Conservation (phyloP, 2,888 invertebrate genomes). For the Andrena camellia region DNA sequence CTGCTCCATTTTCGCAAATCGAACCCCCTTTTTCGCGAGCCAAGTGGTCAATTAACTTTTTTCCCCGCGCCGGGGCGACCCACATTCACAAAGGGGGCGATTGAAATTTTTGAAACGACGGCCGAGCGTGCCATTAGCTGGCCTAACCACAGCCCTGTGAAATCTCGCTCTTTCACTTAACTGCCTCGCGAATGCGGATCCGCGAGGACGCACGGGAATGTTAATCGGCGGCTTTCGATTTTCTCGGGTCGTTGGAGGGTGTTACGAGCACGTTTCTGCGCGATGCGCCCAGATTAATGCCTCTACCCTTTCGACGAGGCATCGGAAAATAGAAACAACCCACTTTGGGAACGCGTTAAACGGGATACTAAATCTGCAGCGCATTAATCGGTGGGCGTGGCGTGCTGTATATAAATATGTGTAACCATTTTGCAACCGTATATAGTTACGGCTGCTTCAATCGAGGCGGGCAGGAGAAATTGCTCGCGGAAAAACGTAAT, state of each 20-base stretch:
- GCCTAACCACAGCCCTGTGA: slow-evolving; percentile 19
- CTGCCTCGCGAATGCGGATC: background rate
- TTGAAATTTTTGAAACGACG: slow-evolving; percentile 25
- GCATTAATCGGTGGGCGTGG: slow-evolving; percentile 26
- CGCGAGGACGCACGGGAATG: slow-evolving; percentile 11
- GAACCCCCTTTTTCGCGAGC: slow-evolving; percentile 33
- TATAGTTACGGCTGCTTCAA: slow-evolving; percentile 15
- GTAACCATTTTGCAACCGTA: slow-evolving; percentile 27
- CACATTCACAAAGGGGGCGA: slow-evolving; percentile 53
- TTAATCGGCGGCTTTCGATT: slow-evolving; percentile 20
- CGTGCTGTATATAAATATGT: slow-evolving; percentile 19
- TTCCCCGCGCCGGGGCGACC: slow-evolving; percentile 36
- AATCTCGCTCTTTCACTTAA: slow-evolving; percentile 29
- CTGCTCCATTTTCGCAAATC: background rate
- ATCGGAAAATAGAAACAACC: background rate
- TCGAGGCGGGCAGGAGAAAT: slow-evolving; percentile 14
- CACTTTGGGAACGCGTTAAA: background rate
- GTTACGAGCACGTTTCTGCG: background rate
- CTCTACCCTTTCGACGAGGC: background rate
- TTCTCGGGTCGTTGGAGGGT: background rate
- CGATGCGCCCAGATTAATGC: background rate
- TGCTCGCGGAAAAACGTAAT: slow-evolving; percentile 2
- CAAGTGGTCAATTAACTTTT: slow-evolving; percentile 73
- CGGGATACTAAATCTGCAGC: background rate
- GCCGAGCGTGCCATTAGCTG: slow-evolving; percentile 17